Evolutionary conservation across 2,113 vertebrate genomes (phyloP).

Genomic region (Strix uralensis): DNA sequence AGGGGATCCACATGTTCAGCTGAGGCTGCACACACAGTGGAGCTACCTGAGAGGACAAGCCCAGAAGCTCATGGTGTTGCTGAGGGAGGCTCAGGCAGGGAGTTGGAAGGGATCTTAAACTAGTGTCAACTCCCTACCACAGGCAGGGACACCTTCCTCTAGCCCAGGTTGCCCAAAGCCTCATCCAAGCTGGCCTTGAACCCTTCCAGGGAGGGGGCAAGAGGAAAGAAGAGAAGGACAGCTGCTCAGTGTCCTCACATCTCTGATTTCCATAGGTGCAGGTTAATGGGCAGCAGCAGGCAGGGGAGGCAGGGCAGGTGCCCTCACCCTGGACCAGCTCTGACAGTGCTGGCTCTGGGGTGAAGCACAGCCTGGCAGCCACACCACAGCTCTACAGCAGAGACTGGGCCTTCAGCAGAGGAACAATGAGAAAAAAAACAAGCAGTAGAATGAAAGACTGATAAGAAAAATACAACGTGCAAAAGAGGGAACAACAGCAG

Average conservation of each 20-base stretch:
- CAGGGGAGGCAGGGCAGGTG: neutral
- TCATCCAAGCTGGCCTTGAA: no score
- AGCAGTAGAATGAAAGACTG: accelerated
- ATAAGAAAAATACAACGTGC: accelerated
- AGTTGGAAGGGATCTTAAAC: no score
- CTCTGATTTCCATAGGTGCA: accelerated
- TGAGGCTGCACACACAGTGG: no score
- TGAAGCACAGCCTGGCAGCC: neutral
- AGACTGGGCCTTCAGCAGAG: accelerated
- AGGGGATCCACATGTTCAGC: accelerated
- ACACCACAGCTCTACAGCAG: no score
- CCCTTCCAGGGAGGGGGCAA: no score
- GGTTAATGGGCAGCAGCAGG: no score
- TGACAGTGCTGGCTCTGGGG: neutral
- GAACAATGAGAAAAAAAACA: accelerated
- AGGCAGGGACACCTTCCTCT: no score
- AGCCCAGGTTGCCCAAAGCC: no score
- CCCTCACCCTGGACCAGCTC: neutral
- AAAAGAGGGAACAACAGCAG: accelerated
- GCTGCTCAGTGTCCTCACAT: accelerated
- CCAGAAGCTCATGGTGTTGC: accelerated
- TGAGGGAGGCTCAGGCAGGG: no score
- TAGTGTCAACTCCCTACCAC: no score
- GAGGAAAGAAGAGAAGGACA: neutral
- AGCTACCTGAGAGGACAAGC: no score